Percentiles rank a stretch among this genome's conserved stretches.
Conservation (phyloP, 2,888 invertebrate species). For the Dioctria rufipes region DNA sequence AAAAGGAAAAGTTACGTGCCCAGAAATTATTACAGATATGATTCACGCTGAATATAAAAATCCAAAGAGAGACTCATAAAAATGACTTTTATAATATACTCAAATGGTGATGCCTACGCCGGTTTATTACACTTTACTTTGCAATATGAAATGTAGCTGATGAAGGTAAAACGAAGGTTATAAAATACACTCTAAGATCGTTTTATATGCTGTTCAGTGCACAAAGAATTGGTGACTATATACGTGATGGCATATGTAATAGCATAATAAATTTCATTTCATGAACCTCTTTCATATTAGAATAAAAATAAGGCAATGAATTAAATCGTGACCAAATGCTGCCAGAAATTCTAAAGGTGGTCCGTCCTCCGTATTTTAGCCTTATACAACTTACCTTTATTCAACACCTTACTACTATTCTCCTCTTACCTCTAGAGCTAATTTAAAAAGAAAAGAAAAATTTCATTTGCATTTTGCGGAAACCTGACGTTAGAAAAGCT, state of each 20-base stretch:
- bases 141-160: constrained; percentile 14
- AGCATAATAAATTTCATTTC: constrained; percentile 20
- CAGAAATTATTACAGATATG: no score
- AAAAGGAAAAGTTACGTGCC: no score
- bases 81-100: neutral
- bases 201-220: constrained; percentile 4
- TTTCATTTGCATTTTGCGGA: constrained; percentile 49
- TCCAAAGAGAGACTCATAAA: no score
- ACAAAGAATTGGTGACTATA: constrained; percentile 5
- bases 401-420: constrained; percentile 20
- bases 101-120: constrained; percentile 14
- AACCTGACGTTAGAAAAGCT: constrained; percentile 32
- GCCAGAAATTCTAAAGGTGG: constrained; percentile 12
- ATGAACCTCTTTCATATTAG: constrained; percentile 7
- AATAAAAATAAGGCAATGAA: constrained; percentile 34
- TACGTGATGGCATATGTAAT: constrained; percentile 2
- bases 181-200: constrained; percentile 12
- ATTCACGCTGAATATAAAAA: no score
- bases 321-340: constrained; percentile 19
- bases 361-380: neutral
- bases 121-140: constrained; percentile 2
- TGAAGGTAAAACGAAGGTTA: constrained; percentile 25
- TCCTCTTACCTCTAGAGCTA: neutral
- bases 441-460: constrained; percentile 49
- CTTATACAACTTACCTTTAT: constrained; percentile 13